phyloP scores from a whole-genome alignment of 2,113 vertebrate species.

The Catharus bicknelli region DNA sequence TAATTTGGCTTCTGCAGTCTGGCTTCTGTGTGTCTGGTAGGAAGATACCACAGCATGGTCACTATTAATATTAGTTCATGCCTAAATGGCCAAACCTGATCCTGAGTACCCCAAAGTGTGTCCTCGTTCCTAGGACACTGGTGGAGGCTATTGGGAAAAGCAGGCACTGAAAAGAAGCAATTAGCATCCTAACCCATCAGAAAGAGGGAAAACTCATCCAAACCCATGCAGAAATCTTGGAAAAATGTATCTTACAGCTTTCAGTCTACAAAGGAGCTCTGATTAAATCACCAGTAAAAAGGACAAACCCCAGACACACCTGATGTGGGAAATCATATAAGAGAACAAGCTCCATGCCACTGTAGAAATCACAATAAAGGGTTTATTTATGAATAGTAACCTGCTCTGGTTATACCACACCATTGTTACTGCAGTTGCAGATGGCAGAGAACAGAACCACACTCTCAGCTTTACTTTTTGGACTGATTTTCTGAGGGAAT shows the following conservation, averaged over 20 bases:
- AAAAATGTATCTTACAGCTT: neutral
- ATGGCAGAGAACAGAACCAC: neutral
- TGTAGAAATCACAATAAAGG: neutral
- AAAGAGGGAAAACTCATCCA: neutral
- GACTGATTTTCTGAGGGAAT: neutral
- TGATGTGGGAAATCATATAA: neutral
- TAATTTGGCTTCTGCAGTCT: neutral
- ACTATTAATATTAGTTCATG: neutral
- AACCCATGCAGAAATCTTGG: fast-evolving
- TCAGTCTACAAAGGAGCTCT: neutral
- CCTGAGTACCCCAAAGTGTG: neutral
- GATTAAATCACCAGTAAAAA: neutral
- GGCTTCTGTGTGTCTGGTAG: neutral
- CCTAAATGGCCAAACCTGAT: neutral
- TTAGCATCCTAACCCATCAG: neutral
- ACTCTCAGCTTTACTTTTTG: neutral
- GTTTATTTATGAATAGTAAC: neutral
- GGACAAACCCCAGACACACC: neutral
- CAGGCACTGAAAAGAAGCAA: neutral
- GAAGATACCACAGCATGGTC: neutral
- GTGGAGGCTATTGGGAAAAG: neutral
- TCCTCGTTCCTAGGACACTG: too few relatives aligned
- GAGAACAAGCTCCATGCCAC: neutral
- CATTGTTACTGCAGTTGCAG: neutral
- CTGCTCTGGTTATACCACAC: neutral